Conservation (phyloP, 2,113 vertebrate genomes). For the Pelecanus crispus region DNA sequence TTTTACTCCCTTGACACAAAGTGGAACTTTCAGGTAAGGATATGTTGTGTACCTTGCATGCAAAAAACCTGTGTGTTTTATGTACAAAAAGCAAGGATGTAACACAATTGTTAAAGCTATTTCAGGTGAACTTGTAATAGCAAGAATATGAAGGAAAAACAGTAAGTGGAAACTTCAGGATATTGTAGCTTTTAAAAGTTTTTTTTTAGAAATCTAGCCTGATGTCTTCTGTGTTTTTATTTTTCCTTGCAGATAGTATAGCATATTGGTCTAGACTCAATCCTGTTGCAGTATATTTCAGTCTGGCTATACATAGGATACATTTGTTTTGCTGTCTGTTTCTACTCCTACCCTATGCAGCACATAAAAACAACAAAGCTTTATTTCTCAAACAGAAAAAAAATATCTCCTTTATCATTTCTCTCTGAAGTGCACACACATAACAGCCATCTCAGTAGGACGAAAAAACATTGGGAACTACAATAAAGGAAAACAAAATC, state of each 20-base stretch:
- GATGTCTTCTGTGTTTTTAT: not conserved
- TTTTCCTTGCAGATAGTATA: not conserved
- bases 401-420: constrained; percentile 5
- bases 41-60: accelerated
- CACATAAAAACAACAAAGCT: not conserved
- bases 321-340: constrained; percentile 16
- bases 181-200: not conserved
- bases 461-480: not conserved
- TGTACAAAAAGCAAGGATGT: not conserved
- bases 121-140: not conserved
- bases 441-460: not conserved
- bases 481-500: constrained; percentile 16
- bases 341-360: not conserved
- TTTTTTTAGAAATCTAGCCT: not conserved
- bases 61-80: not conserved
- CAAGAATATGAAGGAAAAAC: not conserved
- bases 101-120: not conserved
- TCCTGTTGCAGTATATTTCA: not conserved
- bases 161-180: not conserved
- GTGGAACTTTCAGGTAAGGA: not conserved
- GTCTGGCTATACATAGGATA: not conserved
- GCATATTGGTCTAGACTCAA: not conserved
- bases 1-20: not conserved
- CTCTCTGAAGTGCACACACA: not conserved
- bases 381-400: not conserved